Evolutionary conservation across 1,140 invertebrate genomes (phyloP).

Genomic region (Zeugodacus cucurbitae): DNA sequence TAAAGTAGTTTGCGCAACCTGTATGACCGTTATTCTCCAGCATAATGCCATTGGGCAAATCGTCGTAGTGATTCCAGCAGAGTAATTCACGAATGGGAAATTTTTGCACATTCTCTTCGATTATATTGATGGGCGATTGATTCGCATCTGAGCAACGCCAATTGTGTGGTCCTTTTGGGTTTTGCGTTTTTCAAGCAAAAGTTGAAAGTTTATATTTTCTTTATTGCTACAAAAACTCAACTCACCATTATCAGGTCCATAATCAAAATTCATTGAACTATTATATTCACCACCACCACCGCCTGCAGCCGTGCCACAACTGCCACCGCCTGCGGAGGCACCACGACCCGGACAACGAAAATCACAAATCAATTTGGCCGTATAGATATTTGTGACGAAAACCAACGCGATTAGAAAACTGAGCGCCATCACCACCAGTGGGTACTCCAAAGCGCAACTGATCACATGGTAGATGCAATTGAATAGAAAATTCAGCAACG

Average conservation of each 20-base stretch:
- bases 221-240: slow-evolving; percentile 34
- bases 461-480: slow-evolving; percentile 26
- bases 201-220: not conserved
- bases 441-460: slow-evolving; percentile 31
- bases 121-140: slow-evolving; percentile 67
- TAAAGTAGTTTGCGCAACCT: slow-evolving; percentile 22
- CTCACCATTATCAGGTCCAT: slow-evolving; percentile 40
- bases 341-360: not conserved
- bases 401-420: slow-evolving; percentile 38
- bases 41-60: slow-evolving; percentile 53
- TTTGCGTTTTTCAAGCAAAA: slow-evolving; percentile 15
- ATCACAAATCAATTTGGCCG: slow-evolving; percentile 42
- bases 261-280: slow-evolving; percentile 23
- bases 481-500: slow-evolving; percentile 39
- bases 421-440: slow-evolving; percentile 37
- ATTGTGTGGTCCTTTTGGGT: slow-evolving; percentile 60
- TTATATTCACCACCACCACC: not conserved
- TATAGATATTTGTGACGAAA: slow-evolving; percentile 41
- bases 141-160: slow-evolving; percentile 57
- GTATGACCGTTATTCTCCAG: slow-evolving; percentile 61
- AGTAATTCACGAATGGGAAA: slow-evolving; percentile 57
- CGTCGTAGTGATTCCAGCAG: slow-evolving; percentile 63
- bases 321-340: not conserved
- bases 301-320: not conserved
- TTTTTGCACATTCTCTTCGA: slow-evolving; percentile 51